Conservation (phyloP, 2,797 vertebrate species). For the Podargus strigoides region DNA sequence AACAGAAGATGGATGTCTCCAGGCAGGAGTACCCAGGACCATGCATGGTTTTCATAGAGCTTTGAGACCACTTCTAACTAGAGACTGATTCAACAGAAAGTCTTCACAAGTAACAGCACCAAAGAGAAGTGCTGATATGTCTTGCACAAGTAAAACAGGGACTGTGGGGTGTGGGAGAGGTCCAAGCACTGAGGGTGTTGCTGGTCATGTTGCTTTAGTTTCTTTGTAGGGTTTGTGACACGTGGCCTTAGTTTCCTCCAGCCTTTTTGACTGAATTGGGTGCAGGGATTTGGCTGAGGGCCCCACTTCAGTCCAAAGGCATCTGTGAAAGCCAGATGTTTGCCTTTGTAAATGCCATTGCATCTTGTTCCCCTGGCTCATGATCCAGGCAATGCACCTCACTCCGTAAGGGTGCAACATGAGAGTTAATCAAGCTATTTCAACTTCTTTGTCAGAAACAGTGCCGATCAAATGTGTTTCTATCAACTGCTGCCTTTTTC, state of each 20-base stretch:
- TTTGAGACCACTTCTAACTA: not conserved
- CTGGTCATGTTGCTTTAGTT: not conserved
- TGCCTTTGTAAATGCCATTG: not conserved
- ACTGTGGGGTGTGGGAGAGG: not conserved
- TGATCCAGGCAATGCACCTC: not conserved
- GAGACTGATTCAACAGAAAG: not conserved
- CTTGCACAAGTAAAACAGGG: not conserved
- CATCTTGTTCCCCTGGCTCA: not conserved
- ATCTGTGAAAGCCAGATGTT: not conserved
- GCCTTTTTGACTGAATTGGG: not conserved
- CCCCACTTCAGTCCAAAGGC: not conserved
- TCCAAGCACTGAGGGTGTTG: not conserved
- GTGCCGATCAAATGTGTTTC: not conserved
- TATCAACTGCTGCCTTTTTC: slow-evolving; percentile 18
- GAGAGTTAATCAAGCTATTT: not conserved
- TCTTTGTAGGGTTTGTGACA: not conserved
- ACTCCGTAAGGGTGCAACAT: not conserved
- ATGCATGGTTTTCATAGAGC: not conserved
- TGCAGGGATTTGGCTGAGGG: not conserved
- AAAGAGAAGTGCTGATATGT: not conserved
- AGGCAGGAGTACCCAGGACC: not conserved
- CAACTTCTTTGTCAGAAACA: not conserved
- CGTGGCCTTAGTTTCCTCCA: not conserved
- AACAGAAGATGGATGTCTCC: not conserved
- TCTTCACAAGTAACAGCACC: not conserved